Percentiles rank a stretch among this genome's conserved stretches.
Evolutionary conservation across 2,888 invertebrate species (phyloP).

Genomic region (Coecobrya sp.): DNA sequence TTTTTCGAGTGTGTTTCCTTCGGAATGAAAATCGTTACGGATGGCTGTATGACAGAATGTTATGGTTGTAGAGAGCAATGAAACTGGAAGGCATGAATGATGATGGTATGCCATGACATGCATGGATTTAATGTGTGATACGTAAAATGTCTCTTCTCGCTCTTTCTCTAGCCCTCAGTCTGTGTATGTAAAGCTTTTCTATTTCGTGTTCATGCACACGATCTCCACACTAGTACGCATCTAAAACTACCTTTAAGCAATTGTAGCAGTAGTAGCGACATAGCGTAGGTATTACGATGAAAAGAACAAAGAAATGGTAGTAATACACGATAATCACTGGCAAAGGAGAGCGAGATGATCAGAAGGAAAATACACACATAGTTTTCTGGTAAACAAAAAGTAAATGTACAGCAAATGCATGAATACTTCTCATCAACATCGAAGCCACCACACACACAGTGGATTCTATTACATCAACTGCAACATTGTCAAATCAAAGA

Average conservation of each 20-base stretch:
- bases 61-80: slow-evolving; percentile 70
- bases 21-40: slow-evolving; percentile 72
- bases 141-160: slow-evolving; percentile 40
- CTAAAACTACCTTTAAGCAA: slow-evolving; percentile 9
- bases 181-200: slow-evolving; percentile 19
- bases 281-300: neutral
- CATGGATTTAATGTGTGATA: slow-evolving; percentile 62
- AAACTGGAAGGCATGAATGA: slow-evolving; percentile 76
- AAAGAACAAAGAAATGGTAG: neutral
- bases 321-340: neutral
- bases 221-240: neutral
- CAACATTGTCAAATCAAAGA: slow-evolving; percentile 42
- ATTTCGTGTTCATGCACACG: slow-evolving; percentile 36
- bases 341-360: neutral
- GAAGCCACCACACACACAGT: neutral
- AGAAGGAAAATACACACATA: neutral
- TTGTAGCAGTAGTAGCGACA: neutral
- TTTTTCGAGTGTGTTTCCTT: slow-evolving; percentile 61
- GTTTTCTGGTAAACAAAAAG: slow-evolving; percentile 38
- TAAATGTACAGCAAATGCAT: neutral
- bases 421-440: slow-evolving; percentile 31
- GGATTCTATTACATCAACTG: slow-evolving; percentile 11
- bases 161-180: neutral
- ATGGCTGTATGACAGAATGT: slow-evolving; percentile 71
- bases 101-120: slow-evolving; percentile 74